Percentiles rank a stretch among this genome's conserved stretches.
These are phyloP conservation scores for Danio albolineatus DNA, from an alignment of 2,797 vertebrate species.

Conservation along the genomic window DNA sequence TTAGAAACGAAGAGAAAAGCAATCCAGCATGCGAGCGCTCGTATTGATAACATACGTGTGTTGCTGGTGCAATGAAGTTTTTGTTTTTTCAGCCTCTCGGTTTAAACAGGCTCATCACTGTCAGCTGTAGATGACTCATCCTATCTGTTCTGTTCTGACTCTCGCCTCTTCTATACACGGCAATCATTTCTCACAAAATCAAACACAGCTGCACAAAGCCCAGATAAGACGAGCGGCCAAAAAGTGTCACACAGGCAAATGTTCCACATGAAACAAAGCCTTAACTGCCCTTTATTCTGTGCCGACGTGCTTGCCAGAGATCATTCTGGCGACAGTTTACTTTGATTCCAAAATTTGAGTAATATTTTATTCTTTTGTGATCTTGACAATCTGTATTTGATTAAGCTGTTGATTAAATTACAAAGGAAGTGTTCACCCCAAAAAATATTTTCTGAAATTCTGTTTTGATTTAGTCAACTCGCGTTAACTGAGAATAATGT, in stretches of 20 bases:
- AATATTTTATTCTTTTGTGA: not conserved
- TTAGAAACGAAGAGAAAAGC: slow-evolving; percentile 6
- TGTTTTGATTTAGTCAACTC: too few relatives aligned
- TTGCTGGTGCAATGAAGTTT: slow-evolving; percentile 8
- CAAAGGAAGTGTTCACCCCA: not conserved
- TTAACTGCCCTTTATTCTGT: slow-evolving; percentile 33
- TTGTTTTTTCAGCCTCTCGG: slow-evolving; percentile 16
- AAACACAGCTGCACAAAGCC: slow-evolving; percentile 66
- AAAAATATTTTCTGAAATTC: not conserved
- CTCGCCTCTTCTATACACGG: slow-evolving; percentile 55
- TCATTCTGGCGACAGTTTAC: slow-evolving; percentile 17
- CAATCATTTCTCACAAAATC: slow-evolving; percentile 62
- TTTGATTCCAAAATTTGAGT: not conserved
- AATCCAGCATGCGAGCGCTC: not conserved
- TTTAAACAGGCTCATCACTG: slow-evolving; percentile 50
- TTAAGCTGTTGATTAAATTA: not conserved
- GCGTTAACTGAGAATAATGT: too few relatives aligned
- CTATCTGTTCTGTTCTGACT: slow-evolving; percentile 60
- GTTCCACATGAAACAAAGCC: slow-evolving; percentile 42
- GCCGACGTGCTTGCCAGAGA: slow-evolving; percentile 5
- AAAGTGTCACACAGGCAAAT: slow-evolving; percentile 43
- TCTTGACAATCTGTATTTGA: not conserved
- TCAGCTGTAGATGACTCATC: slow-evolving; percentile 53
- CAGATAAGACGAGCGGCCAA: slow-evolving; percentile 43
- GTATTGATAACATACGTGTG: not conserved